phyloP scores from a whole-genome alignment of 2,888 invertebrate species.

The Tinea pellionella region DNA sequence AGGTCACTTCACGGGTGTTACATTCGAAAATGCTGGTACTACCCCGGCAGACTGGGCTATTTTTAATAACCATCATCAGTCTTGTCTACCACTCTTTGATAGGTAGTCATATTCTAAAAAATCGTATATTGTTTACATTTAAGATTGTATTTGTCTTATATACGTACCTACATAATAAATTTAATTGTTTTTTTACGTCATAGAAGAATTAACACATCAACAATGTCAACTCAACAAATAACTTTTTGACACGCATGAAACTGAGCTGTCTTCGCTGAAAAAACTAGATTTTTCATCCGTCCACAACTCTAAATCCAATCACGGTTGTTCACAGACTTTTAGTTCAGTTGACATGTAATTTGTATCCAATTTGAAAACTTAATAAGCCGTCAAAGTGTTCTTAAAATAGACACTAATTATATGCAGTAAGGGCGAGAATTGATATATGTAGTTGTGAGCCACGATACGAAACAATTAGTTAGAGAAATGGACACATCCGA shows the following conservation, averaged over 20 bases:
- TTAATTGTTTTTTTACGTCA: background rate
- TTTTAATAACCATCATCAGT: too few relatives aligned
- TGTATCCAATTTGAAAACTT: background rate
- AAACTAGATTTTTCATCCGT: background rate
- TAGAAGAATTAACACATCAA: background rate
- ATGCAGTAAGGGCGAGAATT: background rate
- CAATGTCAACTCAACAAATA: background rate
- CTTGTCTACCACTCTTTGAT: too few relatives aligned
- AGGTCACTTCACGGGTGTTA: too few relatives aligned
- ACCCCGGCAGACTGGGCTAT: too few relatives aligned
- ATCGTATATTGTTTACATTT: too few relatives aligned
- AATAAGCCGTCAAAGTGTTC: conserved; percentile 7
- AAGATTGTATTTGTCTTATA: too few relatives aligned
- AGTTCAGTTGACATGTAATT: background rate
- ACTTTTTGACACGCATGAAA: background rate
- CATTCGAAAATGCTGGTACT: too few relatives aligned
- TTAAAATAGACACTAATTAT: conserved; percentile 5
- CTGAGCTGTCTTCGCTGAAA: background rate
- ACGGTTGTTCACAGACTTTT: too few relatives aligned
- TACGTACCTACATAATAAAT: background rate
- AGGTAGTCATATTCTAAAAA: too few relatives aligned
- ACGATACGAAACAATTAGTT: too few relatives aligned
- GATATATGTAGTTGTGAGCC: background rate
- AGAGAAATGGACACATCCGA: too few relatives aligned
- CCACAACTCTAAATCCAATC: background rate